phyloP scores from a whole-genome alignment of 2,113 vertebrate genomes.

The Pholis gunnellus region DNA sequence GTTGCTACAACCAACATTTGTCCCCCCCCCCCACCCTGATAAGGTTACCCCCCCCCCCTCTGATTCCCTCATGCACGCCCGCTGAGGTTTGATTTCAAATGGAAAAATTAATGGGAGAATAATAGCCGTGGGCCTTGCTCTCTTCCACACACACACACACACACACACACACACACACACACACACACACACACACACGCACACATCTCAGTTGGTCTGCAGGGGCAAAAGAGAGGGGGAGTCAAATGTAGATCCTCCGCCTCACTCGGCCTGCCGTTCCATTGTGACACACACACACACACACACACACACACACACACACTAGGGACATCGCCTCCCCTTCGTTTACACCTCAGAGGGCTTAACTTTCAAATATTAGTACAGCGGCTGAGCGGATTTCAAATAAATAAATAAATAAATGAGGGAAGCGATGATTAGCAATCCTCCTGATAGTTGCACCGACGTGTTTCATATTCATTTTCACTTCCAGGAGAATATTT shows the following conservation, averaged over 20 bases:
- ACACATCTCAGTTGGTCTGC: slow-evolving; percentile 72
- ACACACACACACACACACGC: slow-evolving; percentile 12
- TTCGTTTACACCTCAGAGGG: slow-evolving; percentile 71
- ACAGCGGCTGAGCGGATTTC: slow-evolving; percentile 73
- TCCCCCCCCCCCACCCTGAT: slow-evolving; percentile 23
- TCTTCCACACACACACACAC: slow-evolving; percentile 52
- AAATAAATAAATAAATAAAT: slow-evolving; percentile 82
- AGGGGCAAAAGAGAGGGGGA: slow-evolving; percentile 54
- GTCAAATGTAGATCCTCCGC: slow-evolving; percentile 61
- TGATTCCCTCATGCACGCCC: slow-evolving; percentile 71
- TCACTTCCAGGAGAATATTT: slow-evolving; percentile 78
- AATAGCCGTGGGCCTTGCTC: slow-evolving; percentile 82
- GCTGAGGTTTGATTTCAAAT: slow-evolving; percentile 86
- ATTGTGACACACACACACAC: slow-evolving; percentile 50
- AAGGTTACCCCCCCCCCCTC: slow-evolving; percentile 63
- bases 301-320: slow-evolving; percentile 10
- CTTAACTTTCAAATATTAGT: slow-evolving; percentile 85
- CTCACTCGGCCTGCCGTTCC: slow-evolving; percentile 68
- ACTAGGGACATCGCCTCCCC: slow-evolving; percentile 49
- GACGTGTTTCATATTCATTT: slow-evolving; percentile 76
- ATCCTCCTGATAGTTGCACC: slow-evolving; percentile 67
- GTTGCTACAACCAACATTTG: slow-evolving; percentile 69
- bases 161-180: too few species aligned
- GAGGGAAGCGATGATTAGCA: slow-evolving; percentile 73
- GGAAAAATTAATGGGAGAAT: slow-evolving; percentile 89